Evolutionary conservation across 2,797 vertebrate genomes (phyloP).

Genomic region (Lacerta bilineata): DNA sequence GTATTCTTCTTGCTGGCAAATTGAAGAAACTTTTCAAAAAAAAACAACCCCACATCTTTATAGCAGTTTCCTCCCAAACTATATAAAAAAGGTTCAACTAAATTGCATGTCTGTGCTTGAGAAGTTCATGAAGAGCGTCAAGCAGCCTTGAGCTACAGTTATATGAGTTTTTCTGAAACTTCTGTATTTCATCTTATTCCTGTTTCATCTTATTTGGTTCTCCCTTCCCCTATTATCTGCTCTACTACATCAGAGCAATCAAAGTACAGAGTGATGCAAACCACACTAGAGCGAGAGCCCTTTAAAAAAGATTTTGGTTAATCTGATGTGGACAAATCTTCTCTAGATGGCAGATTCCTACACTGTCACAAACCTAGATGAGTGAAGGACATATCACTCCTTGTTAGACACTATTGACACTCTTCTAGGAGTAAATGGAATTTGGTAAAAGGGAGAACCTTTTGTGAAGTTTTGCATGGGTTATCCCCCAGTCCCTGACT

Average conservation of each 20-base stretch:
- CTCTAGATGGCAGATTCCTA: background rate
- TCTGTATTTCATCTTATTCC: conserved; percentile 42
- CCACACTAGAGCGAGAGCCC: background rate
- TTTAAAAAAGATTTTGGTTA: background rate
- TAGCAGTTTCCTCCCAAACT: conserved; percentile 45
- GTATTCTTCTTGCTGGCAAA: conserved; percentile 14
- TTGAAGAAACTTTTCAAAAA: conserved; percentile 23
- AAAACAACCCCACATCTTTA: conserved; percentile 6
- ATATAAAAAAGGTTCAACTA: conserved; percentile 26
- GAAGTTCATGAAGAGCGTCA: conserved; percentile 24
- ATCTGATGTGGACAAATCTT: background rate
- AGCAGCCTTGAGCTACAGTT: conserved; percentile 30
- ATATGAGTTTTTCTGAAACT: conserved; percentile 42
- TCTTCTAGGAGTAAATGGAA: background rate
- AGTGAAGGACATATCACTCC: background rate
- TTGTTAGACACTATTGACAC: background rate
- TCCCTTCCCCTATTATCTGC: conserved; percentile 33
- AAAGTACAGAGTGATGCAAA: conserved; percentile 15
- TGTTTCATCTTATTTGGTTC: conserved; percentile 40
- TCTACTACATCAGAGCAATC: conserved; percentile 43
- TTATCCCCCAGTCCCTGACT: background rate
- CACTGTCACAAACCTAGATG: background rate
- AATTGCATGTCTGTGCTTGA: conserved; percentile 30
- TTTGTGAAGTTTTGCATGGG: background rate
- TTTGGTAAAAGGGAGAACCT: background rate